Evolutionary conservation across 1,140 invertebrate genomes (phyloP).

Genomic region (Pseudomyrmex flavicornis): DNA sequence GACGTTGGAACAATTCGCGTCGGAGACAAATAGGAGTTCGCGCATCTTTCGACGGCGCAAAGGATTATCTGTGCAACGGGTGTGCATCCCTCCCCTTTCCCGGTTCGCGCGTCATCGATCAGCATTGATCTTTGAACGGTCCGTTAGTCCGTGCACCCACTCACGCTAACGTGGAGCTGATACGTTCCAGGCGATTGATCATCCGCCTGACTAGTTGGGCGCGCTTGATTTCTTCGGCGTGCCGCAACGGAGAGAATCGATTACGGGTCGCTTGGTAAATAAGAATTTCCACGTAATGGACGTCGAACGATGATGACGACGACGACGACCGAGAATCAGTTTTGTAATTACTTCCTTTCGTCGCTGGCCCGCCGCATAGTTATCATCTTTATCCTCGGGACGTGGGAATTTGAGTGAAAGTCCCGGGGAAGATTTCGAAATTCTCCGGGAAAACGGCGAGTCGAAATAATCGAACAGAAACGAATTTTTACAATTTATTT

Average conservation of each 20-base stretch:
- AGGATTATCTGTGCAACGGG: not conserved
- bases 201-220: slow-evolving; percentile 56
- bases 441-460: not conserved
- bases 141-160: slow-evolving; percentile 44
- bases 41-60: not conserved
- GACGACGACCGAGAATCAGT: slow-evolving; percentile 16
- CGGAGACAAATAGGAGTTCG: not conserved
- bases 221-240: slow-evolving; percentile 56
- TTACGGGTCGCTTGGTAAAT: slow-evolving; percentile 45
- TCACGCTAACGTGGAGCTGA: slow-evolving; percentile 35
- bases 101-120: slow-evolving; percentile 27
- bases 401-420: not conserved
- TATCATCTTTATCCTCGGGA: not conserved
- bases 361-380: slow-evolving; percentile 2
- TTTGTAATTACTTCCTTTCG: slow-evolving; percentile 38
- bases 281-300: slow-evolving; percentile 37
- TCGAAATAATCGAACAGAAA: not conserved
- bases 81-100: not conserved
- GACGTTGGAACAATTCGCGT: not conserved
- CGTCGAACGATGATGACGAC: not conserved
- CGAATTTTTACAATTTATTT: no score
- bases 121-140: slow-evolving; percentile 61
- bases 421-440: not conserved
- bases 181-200: slow-evolving; percentile 63
- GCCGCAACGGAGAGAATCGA: slow-evolving; percentile 27